These are phyloP conservation scores for Eubasilissa splendida DNA, from an alignment of 2,888 invertebrate species.

Conservation along the genomic window DNA sequence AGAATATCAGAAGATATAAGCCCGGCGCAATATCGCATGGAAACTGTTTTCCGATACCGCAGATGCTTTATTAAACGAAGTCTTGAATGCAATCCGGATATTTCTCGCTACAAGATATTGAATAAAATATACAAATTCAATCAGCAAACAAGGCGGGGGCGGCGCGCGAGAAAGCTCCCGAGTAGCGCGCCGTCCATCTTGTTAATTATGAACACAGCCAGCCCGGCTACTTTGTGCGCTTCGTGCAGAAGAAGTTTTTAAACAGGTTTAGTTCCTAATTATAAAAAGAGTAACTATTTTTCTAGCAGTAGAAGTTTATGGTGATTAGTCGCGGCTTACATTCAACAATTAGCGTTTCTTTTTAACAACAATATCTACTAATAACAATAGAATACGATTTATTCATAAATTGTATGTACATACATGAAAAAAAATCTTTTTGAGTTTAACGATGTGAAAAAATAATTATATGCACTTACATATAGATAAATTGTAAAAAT, in stretches of 20 bases:
- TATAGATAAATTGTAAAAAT: too few species aligned
- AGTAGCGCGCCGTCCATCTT: conserved; percentile 15
- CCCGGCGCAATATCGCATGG: conserved; percentile 10
- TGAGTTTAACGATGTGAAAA: too few species aligned
- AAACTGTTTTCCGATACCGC: conserved; percentile 51
- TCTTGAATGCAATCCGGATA: conserved; percentile 43
- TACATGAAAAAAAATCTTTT: too few species aligned
- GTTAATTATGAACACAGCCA: conserved; percentile 27
- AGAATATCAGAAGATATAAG: conserved; percentile 7
- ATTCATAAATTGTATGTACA: too few species aligned
- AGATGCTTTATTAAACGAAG: conserved; percentile 47
- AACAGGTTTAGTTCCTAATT: background rate
- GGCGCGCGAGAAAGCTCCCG: background rate
- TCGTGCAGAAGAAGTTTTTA: background rate
- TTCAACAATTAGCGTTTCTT: background rate
- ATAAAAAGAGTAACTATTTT: too few species aligned
- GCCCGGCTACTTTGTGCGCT: conserved; percentile 2
- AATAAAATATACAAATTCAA: conserved; percentile 17
- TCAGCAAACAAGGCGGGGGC: background rate
- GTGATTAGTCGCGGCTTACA: too few species aligned
- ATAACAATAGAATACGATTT: too few species aligned
- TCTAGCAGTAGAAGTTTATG: too few species aligned
- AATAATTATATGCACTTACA: too few species aligned
- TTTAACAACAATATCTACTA: too few species aligned
- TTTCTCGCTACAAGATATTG: conserved; percentile 37